Conservation (phyloP, 2,888 invertebrate species). For the Pollenia labialis region DNA sequence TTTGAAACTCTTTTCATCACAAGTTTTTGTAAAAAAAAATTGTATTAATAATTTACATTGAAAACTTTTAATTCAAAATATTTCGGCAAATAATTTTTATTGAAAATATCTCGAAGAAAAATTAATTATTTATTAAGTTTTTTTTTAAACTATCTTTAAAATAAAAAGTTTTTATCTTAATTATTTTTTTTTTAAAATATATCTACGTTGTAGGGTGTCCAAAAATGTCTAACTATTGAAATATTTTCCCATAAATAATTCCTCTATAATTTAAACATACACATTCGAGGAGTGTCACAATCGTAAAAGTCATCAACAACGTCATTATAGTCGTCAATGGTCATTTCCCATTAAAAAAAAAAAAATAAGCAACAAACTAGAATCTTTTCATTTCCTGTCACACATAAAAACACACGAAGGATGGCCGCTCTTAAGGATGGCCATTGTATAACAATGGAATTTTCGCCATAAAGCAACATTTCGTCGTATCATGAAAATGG, state of each 20-base stretch:
- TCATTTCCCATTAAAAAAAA: slow-evolving; percentile 62
- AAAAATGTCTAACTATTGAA: background rate
- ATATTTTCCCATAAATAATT: background rate
- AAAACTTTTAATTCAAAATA: too few relatives aligned
- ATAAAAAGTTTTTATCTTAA: background rate
- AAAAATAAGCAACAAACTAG: slow-evolving; percentile 51
- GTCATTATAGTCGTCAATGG: slow-evolving; percentile 68
- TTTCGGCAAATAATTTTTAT: too few relatives aligned
- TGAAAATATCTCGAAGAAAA: too few relatives aligned
- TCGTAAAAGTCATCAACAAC: slow-evolving; percentile 60
- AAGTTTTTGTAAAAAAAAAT: too few relatives aligned
- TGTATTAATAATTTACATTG: too few relatives aligned
- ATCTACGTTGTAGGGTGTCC: background rate
- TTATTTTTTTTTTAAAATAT: background rate
- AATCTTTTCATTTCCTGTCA: slow-evolving; percentile 70
- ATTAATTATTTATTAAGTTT: too few relatives aligned
- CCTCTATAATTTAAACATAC: slow-evolving; percentile 54
- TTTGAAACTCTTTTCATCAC: too few relatives aligned
- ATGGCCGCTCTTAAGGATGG: background rate
- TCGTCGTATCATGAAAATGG: slow-evolving; percentile 55
- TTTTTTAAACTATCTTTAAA: too few relatives aligned
- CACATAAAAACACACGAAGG: background rate
- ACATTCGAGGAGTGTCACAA: slow-evolving; percentile 50
- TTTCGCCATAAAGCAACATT: slow-evolving; percentile 47
- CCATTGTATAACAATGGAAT: slow-evolving; percentile 21